Percentiles rank a stretch among this genome's conserved stretches.
phyloP scores from a whole-genome alignment of 2,113 vertebrate species.

The Leptodactylus fuscus region DNA sequence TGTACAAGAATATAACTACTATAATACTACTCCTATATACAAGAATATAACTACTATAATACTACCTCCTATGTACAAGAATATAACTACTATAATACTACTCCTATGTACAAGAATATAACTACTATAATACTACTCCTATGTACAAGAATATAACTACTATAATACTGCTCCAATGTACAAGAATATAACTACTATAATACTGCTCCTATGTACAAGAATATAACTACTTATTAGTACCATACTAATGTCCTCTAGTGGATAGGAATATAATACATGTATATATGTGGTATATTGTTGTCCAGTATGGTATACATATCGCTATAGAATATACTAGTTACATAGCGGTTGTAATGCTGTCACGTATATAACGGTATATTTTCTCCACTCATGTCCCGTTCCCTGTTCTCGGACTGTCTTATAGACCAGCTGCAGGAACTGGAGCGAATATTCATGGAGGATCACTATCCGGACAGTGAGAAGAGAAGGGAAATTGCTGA shows the following conservation, averaged over 20 bases:
- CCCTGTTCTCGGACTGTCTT: constrained; percentile 10
- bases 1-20: constrained; percentile 6
- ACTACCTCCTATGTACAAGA: not conserved
- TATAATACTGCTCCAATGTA: not conserved
- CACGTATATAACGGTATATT: no score
- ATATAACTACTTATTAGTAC: no score
- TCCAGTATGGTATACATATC: no score
- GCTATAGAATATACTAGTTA: no score
- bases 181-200: no score
- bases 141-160: constrained; percentile 1
- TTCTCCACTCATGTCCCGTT: not conserved
- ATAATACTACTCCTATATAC: not conserved
- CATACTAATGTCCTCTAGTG: no score
- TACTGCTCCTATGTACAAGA: not conserved
- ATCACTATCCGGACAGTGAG: constrained; percentile 92
- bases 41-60: constrained; percentile 17
- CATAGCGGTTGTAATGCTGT: no score
- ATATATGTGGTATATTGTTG: no score
- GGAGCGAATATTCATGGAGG: constrained; percentile 87
- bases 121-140: constrained; percentile 10
- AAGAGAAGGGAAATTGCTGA: constrained; percentile 87
- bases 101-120: constrained; percentile 9
- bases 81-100: constrained; percentile 8
- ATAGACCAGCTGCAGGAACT: constrained; percentile 91
- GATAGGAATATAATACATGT: no score